A percentile compares a stretch with the other conserved stretches of the same genome.
phyloP scores from a whole-genome alignment of 23 tunicate species.

The Phallusia fumigata region DNA sequence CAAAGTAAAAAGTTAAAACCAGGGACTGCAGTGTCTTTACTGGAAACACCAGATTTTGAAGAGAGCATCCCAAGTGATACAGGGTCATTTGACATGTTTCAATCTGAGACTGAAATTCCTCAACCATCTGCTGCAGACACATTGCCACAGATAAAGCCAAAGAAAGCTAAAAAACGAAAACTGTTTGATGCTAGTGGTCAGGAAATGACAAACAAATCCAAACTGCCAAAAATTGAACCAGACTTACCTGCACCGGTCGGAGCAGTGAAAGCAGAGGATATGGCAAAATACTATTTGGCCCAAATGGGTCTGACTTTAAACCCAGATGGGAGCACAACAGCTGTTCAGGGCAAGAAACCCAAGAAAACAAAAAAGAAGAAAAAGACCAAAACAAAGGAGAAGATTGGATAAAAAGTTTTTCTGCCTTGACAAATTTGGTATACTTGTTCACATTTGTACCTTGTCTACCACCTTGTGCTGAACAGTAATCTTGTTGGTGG shows the following conservation, averaged over 20 bases:
- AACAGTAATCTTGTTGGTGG: no score
- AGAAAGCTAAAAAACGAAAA: neutral
- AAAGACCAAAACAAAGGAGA: neutral
- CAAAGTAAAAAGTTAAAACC: neutral
- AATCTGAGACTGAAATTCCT: neutral
- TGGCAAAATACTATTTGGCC: neutral
- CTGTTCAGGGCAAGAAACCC: neutral
- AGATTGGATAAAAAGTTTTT: no score
- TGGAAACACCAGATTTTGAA: neutral
- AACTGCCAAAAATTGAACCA: no score
- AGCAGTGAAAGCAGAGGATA: neutral
- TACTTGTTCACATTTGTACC: no score
- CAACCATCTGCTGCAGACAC: no score
- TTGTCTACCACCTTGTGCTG: no score
- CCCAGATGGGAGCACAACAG: neutral
- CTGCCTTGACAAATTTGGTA: no score
- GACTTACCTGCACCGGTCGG: no score
- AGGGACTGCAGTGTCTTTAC: neutral
- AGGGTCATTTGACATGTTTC: neutral
- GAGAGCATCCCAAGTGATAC: neutral
- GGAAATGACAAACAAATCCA: no score
- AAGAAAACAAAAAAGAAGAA: neutral
- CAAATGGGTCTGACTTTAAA: neutral
- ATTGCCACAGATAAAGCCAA: neutral
- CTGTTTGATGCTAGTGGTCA: neutral